Conservation (phyloP, 2,113 vertebrate genomes). For the Corvus hawaiiensis region DNA sequence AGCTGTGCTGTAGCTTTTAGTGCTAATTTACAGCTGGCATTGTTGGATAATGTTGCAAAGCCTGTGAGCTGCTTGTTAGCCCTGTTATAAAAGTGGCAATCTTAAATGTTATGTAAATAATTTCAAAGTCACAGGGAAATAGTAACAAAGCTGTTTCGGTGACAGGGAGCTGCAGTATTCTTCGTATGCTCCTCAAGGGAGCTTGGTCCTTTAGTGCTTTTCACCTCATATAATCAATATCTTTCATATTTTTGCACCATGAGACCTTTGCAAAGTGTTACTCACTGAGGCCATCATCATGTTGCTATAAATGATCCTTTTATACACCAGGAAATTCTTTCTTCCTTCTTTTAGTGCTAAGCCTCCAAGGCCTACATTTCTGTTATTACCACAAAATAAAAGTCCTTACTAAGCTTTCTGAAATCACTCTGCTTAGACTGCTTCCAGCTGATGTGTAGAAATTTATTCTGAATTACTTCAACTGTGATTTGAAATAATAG, state of each 20-base stretch:
- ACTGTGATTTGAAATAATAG: not conserved
- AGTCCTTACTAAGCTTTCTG: not conserved
- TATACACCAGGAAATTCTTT: not conserved
- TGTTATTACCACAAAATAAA: not conserved
- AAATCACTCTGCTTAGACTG: not conserved
- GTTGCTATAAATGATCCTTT: not conserved
- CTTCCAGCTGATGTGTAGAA: not conserved
- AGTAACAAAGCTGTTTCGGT: not conserved
- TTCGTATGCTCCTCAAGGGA: not conserved
- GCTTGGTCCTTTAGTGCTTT: not conserved
- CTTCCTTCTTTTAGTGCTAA: not conserved
- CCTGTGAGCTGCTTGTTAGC: not conserved
- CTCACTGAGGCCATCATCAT: not conserved
- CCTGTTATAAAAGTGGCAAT: not conserved
- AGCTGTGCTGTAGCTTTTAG: not conserved
- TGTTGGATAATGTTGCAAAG: not conserved
- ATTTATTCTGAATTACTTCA: not conserved
- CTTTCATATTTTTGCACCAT: not conserved
- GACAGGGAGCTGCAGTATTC: not conserved
- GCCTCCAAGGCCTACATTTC: not conserved
- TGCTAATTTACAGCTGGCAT: not conserved
- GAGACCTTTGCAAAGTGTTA: not conserved
- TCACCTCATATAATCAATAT: not conserved
- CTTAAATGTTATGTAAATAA: not conserved
- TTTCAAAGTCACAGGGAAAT: not conserved